These are phyloP conservation scores for Stichodactyla mertensii DNA, from an alignment of 64 coral and sea anemone genomes.

Conservation along the genomic window DNA sequence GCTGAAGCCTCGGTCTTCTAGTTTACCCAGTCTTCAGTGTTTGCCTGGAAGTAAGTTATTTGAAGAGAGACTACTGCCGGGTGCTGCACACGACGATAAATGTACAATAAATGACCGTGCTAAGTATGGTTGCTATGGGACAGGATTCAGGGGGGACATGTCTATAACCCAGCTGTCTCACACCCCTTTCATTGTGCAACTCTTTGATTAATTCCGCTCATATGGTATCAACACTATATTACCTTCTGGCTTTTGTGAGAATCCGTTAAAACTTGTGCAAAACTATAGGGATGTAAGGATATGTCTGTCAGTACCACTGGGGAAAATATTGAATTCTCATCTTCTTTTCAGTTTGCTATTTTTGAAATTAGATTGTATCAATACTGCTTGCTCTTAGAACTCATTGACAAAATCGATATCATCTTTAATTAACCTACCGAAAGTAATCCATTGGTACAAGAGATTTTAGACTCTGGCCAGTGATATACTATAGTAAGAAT, in stretches of 20 bases:
- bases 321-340: no score
- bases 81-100: background rate
- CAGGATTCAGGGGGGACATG: background rate
- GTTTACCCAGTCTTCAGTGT: conserved; percentile 16
- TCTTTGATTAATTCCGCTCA: conserved; percentile 45
- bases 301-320: no score
- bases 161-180: background rate
- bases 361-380: no score
- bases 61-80: conserved; percentile 58
- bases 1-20: background rate
- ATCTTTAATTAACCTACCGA: no score
- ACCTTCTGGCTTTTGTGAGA: background rate
- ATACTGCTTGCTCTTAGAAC: no score
- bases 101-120: background rate
- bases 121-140: background rate
- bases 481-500: no score
- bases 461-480: no score
- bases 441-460: no score
- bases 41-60: conserved; percentile 41
- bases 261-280: no score
- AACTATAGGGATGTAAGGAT: no score
- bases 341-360: no score
- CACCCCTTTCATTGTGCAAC: conserved; percentile 69
- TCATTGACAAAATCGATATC: no score
- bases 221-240: background rate